Conservation (phyloP, 64 coral and sea anemone species). For the Montipora sp. region DNA sequence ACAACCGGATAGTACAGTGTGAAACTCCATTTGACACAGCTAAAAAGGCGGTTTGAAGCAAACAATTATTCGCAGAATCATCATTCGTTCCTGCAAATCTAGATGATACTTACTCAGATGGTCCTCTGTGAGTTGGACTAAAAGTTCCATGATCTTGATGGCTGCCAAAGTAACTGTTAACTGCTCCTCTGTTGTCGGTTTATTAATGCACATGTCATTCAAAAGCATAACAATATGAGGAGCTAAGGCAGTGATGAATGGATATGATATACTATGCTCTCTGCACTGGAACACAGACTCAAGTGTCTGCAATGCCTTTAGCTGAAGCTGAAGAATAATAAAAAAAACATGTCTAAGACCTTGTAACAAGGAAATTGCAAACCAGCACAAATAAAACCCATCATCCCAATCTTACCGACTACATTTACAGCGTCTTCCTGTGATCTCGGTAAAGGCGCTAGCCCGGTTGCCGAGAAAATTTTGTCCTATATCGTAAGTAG, state of each 20-base stretch:
- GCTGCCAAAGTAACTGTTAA: slow-evolving; percentile 73
- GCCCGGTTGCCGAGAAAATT: too few species aligned
- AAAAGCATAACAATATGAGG: slow-evolving; percentile 94
- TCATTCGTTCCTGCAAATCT: background rate
- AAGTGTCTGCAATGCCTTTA: slow-evolving; percentile 91
- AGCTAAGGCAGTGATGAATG: slow-evolving; percentile 86
- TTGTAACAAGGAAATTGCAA: background rate
- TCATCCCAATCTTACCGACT: too few species aligned
- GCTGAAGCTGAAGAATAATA: slow-evolving; percentile 74
- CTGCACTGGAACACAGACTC: slow-evolving; percentile 88
- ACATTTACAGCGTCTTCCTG: too few species aligned
- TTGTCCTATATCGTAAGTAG: too few species aligned
- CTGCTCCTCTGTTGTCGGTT: slow-evolving; percentile 81
- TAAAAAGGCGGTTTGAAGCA: too few species aligned
- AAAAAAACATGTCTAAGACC: background rate
- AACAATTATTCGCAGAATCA: too few species aligned
- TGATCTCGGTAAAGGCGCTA: too few species aligned
- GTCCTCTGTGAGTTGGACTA: slow-evolving; percentile 85
- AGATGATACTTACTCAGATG: slow-evolving; percentile 78
- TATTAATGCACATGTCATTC: slow-evolving; percentile 81
- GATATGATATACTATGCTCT: slow-evolving; percentile 65
- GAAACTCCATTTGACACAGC: too few species aligned
- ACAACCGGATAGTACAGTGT: background rate
- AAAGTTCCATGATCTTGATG: slow-evolving; percentile 82
- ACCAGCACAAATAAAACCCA: background rate